Percentiles rank a stretch among this genome's conserved stretches.
These are phyloP conservation scores for Trachymyrmex cornetzi DNA, from an alignment of 1,140 invertebrate genomes.

Conservation along the genomic window DNA sequence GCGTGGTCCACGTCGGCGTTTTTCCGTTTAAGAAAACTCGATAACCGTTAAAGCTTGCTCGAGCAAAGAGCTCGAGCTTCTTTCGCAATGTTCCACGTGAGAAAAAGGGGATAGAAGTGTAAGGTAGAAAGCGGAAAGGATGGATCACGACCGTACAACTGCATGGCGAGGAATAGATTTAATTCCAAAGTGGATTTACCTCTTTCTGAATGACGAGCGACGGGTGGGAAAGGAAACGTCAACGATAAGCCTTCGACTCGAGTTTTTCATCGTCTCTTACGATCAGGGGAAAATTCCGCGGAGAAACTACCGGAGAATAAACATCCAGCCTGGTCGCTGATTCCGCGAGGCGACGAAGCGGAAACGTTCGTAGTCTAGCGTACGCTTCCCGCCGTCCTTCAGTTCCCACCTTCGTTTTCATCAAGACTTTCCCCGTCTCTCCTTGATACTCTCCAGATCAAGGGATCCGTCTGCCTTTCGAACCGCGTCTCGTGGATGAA, in stretches of 20 bases:
- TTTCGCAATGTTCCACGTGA: conserved; percentile 53
- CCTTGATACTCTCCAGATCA: conserved; percentile 51
- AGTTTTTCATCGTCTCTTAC: conserved; percentile 66
- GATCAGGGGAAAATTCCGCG: conserved; percentile 62
- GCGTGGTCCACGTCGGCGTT: conserved; percentile 51
- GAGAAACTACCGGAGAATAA: conserved; percentile 72
- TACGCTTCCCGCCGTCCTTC: conserved; percentile 37
- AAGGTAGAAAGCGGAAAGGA: conserved; percentile 17
- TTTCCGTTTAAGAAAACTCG: conserved; percentile 68
- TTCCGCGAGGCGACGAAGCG: conserved; percentile 72
- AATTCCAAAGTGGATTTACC: conserved; percentile 77
- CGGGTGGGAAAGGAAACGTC: conserved; percentile 43
- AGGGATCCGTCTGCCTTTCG: conserved; percentile 51
- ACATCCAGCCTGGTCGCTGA: conserved; percentile 68
- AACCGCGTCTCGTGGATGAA: conserved; percentile 52
- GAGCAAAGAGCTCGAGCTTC: conserved; percentile 62
- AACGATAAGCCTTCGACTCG: conserved; percentile 67
- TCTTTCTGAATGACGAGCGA: conserved; percentile 21
- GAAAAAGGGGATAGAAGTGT: conserved; percentile 31
- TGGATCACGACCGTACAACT: conserved; percentile 44
- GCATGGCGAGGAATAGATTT: conserved; percentile 75
- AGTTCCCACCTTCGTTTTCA: conserved; percentile 55
- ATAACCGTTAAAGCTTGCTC: conserved; percentile 73
- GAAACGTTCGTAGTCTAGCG: conserved; percentile 56
- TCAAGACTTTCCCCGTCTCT: conserved; percentile 18